A percentile compares a stretch with the other conserved stretches of the same genome.
These are phyloP conservation scores for Harlomillsia oculata DNA, from an alignment of 1,140 invertebrate genomes.

Conservation along the genomic window DNA sequence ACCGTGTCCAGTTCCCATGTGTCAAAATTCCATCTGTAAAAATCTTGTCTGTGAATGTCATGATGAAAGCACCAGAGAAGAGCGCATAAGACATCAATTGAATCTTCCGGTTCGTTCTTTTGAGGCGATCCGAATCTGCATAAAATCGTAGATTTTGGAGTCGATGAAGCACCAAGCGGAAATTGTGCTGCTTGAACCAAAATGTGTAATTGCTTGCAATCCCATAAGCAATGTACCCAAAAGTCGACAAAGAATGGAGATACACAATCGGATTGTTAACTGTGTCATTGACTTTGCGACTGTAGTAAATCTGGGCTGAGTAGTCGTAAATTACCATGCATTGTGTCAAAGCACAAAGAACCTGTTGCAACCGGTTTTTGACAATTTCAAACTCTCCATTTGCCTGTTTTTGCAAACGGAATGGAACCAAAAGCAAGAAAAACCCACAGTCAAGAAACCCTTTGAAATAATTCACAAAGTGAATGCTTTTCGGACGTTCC, in stretches of 20 bases:
- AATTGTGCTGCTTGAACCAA: constrained; percentile 14
- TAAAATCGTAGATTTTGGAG: constrained; percentile 23
- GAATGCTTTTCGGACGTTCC: constrained; percentile 10
- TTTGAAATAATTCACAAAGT: constrained; percentile 19
- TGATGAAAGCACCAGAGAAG: background rate
- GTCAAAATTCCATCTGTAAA: constrained; percentile 5
- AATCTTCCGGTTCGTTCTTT: background rate
- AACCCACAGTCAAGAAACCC: constrained; percentile 17
- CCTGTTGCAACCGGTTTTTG: constrained; percentile 2
- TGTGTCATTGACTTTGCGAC: background rate
- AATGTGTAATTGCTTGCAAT: constrained; percentile 12
- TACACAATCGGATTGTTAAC: constrained; percentile 10
- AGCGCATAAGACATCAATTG: background rate
- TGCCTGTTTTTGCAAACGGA: background rate
- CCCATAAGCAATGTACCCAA: constrained; percentile 13
- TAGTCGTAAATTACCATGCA: constrained; percentile 12
- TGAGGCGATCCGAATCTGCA: background rate
- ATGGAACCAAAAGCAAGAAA: constrained; percentile 19
- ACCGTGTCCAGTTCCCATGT: background rate
- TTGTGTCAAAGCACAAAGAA: constrained; percentile 12
- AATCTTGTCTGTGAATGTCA: constrained; percentile 6
- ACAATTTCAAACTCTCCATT: background rate
- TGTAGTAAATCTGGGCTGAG: background rate
- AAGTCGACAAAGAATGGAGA: background rate
- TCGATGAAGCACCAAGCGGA: background rate